phyloP scores from a whole-genome alignment of 2,888 invertebrate genomes.

The Isoperla grammatica region DNA sequence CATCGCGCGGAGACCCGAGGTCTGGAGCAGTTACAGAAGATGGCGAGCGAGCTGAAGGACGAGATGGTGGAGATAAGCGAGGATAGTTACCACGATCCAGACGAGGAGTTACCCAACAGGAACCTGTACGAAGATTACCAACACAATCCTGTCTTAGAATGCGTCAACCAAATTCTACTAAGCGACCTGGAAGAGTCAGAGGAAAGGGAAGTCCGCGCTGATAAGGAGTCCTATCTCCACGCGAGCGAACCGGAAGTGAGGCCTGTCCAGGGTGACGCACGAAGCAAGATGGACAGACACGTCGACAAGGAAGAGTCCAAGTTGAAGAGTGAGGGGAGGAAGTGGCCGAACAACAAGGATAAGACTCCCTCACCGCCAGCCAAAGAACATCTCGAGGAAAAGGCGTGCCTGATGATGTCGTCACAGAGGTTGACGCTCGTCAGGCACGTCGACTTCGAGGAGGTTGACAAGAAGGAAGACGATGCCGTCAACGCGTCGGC shows the following conservation, averaged over 20 bases:
- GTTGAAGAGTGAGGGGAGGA: conserved; percentile 1
- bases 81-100: conserved; percentile 48
- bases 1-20: conserved; percentile 41
- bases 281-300: too few relatives aligned
- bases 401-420: conserved; percentile 41
- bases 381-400: conserved; percentile 38
- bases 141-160: conserved; percentile 79
- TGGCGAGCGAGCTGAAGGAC: conserved; percentile 42
- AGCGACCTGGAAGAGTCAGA: conserved; percentile 51
- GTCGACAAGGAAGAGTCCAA: neutral
- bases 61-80: conserved; percentile 31
- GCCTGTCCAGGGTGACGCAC: conserved; percentile 40
- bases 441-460: conserved; percentile 49
- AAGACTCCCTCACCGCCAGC: conserved; percentile 25
- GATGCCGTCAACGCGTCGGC: conserved; percentile 54
- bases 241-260: conserved; percentile 39
- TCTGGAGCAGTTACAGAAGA: conserved; percentile 30
- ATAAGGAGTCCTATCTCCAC: conserved; percentile 45
- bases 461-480: conserved; percentile 46
- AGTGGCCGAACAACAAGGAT: conserved; percentile 16
- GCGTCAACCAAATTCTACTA: conserved; percentile 77
- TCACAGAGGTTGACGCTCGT: conserved; percentile 41
- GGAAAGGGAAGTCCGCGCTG: conserved; percentile 54
- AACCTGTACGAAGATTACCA: conserved; percentile 46
- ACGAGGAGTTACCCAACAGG: conserved; percentile 49